These are phyloP conservation scores for Trachymyrmex cornetzi DNA, from an alignment of 1,140 invertebrate genomes.

Conservation along the genomic window DNA sequence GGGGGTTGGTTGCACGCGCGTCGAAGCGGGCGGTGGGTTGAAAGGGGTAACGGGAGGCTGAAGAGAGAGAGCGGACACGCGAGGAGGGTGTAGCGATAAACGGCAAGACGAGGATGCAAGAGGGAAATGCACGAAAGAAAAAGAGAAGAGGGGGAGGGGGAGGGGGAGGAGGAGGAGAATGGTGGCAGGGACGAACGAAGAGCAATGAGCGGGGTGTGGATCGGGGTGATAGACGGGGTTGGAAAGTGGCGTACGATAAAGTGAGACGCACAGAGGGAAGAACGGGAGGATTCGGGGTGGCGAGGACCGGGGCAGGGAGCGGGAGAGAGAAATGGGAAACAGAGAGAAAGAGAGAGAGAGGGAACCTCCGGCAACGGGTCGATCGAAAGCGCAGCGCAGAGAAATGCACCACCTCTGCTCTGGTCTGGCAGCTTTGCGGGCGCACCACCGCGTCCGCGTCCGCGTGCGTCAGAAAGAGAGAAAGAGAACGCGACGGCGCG, in stretches of 20 bases:
- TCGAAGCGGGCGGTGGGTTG: slow-evolving; percentile 66
- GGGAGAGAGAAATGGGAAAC: slow-evolving; percentile 19
- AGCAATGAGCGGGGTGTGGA: slow-evolving; percentile 61
- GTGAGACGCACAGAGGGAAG: slow-evolving; percentile 69
- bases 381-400: slow-evolving; percentile 86
- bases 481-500: slow-evolving; percentile 46
- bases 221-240: slow-evolving; percentile 64
- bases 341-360: slow-evolving; percentile 21
- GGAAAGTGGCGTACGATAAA: slow-evolving; percentile 65
- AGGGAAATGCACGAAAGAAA: slow-evolving; percentile 72
- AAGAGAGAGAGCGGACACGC: slow-evolving; percentile 52
- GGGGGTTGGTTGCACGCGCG: slow-evolving; percentile 67
- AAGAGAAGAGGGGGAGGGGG: slow-evolving; percentile 3
- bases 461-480: slow-evolving; percentile 62
- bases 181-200: not conserved
- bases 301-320: slow-evolving; percentile 13
- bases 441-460: slow-evolving; percentile 76
- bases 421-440: slow-evolving; percentile 82
- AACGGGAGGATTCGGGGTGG: slow-evolving; percentile 74
- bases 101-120: slow-evolving; percentile 55
- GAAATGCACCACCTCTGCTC: slow-evolving; percentile 85
- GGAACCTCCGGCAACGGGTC: slow-evolving; percentile 81
- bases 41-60: slow-evolving; percentile 60
- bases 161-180: not conserved
- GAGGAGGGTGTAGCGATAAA: slow-evolving; percentile 41